Conservation (phyloP, 2,113 vertebrate genomes). For the Brachypteracias leptosomus region DNA sequence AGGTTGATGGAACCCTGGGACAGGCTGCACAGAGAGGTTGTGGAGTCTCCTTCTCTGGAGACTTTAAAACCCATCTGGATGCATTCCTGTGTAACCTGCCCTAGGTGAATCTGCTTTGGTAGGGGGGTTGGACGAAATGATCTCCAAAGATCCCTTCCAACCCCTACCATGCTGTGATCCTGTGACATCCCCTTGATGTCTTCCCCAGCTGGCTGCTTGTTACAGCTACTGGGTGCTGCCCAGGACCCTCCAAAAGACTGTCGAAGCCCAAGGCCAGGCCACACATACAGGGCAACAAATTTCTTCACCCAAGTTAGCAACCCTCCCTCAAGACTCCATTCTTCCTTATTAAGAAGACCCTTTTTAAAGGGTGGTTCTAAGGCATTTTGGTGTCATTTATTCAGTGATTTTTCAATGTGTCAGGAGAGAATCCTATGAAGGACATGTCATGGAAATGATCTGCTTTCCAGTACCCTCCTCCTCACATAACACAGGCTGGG, state of each 20-base stretch:
- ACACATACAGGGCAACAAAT: neutral
- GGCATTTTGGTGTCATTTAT: neutral
- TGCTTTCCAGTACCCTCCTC: neutral
- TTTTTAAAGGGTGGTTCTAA: neutral
- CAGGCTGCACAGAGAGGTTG: too few species aligned
- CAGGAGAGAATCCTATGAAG: neutral
- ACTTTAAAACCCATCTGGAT: too few species aligned
- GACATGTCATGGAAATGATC: neutral
- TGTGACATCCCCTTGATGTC: neutral
- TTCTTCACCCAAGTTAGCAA: neutral
- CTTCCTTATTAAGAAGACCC: neutral
- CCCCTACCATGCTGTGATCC: too few species aligned
- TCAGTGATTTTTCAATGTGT: neutral
- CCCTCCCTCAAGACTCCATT: neutral
- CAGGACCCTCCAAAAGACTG: neutral
- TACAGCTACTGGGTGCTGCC: neutral
- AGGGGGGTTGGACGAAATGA: too few species aligned
- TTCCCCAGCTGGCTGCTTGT: neutral
- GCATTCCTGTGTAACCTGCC: too few species aligned
- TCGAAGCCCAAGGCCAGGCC: neutral
- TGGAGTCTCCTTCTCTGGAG: too few species aligned
- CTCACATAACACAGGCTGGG: neutral
- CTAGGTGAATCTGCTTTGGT: too few species aligned
- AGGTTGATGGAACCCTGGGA: too few species aligned
- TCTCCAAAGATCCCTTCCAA: too few species aligned